phyloP scores from a whole-genome alignment of 1,140 invertebrate species.

The Heterodera schachtii region DNA sequence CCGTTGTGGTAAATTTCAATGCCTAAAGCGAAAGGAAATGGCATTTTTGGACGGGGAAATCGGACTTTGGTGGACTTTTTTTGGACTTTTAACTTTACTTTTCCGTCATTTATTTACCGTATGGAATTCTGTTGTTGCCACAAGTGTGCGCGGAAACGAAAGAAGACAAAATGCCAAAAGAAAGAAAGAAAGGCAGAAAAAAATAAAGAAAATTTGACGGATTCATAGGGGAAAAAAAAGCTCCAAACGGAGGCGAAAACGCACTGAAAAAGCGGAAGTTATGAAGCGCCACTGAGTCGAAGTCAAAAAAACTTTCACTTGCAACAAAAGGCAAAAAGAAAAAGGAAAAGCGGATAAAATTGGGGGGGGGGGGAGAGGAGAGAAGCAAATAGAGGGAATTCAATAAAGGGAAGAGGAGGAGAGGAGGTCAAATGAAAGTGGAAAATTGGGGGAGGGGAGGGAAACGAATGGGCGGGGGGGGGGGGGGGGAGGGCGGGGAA shows the following conservation, averaged over 20 bases:
- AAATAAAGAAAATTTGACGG: slow-evolving; percentile 12
- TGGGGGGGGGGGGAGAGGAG: neutral
- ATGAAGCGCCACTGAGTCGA: neutral
- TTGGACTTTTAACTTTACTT: too few relatives aligned
- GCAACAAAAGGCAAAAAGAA: neutral
- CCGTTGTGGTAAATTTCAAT: slow-evolving; percentile 59
- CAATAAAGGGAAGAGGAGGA: too few relatives aligned
- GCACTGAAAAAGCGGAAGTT: neutral
- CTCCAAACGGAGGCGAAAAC: neutral
- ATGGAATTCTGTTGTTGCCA: slow-evolving; percentile 40
- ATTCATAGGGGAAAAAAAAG: neutral
- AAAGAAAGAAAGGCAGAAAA: slow-evolving; percentile 14
- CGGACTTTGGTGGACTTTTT: too few relatives aligned
- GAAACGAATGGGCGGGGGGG: too few relatives aligned
- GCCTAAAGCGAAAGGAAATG: slow-evolving; percentile 37
- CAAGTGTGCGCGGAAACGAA: slow-evolving; percentile 33
- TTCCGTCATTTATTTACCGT: slow-evolving; percentile 35
- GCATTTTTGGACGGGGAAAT: slow-evolving; percentile 34
- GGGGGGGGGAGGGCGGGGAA: too few relatives aligned
- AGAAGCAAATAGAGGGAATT: neutral
- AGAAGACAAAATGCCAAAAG: neutral
- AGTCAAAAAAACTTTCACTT: neutral
- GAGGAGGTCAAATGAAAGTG: too few relatives aligned
- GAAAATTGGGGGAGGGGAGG: too few relatives aligned
- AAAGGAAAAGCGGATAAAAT: neutral